Conservation (phyloP, 2,888 invertebrate species). For the Autographa pulchrina region DNA sequence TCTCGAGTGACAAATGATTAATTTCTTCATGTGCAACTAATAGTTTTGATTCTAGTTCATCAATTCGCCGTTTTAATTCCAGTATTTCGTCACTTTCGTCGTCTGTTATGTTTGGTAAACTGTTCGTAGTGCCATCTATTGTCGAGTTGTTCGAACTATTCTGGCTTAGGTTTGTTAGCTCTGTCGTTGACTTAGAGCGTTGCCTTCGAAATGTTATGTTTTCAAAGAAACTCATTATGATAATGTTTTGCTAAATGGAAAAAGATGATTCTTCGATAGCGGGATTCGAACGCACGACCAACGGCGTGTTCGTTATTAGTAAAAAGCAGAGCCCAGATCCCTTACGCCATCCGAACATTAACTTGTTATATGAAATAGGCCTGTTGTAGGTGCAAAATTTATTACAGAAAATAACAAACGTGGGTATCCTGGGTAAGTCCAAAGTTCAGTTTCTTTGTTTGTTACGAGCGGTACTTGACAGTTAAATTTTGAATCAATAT, state of each 20-base stretch:
- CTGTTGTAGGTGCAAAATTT: neutral
- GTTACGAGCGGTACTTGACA: neutral
- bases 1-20: neutral
- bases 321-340: neutral
- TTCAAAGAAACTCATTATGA: neutral
- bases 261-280: neutral
- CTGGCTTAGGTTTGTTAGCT: neutral
- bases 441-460: neutral
- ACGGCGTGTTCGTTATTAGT: neutral
- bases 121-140: slow-evolving; percentile 1
- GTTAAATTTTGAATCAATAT: neutral
- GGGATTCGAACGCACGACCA: neutral
- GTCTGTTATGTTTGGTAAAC: neutral
- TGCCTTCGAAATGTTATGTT: neutral
- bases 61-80: neutral
- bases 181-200: neutral
- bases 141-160: neutral
- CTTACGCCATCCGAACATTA: neutral
- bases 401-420: neutral
- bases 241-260: neutral
- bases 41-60: neutral
- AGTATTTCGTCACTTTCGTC: neutral
- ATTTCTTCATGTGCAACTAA: slow-evolving; percentile 1
- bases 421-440: too few species aligned
- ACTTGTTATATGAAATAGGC: neutral